phyloP scores from a whole-genome alignment of 1,140 invertebrate genomes.

The Luehdorfia chinensis region DNA sequence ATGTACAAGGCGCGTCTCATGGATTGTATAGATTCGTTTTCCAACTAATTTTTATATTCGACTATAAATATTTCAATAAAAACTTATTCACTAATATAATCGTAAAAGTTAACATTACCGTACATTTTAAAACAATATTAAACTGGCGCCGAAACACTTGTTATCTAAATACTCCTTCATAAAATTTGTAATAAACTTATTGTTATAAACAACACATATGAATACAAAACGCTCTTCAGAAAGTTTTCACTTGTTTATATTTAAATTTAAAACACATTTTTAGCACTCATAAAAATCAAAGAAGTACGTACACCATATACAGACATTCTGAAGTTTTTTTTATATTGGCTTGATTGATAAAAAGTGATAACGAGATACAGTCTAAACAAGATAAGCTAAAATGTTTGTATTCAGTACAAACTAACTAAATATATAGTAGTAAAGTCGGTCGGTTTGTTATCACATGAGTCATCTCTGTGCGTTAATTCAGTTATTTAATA shows the following conservation, averaged over 20 bases:
- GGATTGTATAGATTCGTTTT: not conserved
- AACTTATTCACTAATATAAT: too few relatives aligned
- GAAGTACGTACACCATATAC: not conserved
- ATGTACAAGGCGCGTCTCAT: not conserved
- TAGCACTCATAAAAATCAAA: not conserved
- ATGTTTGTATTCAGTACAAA: slow-evolving; percentile 11
- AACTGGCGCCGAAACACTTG: too few relatives aligned
- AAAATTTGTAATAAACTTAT: too few relatives aligned
- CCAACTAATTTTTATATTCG: not conserved
- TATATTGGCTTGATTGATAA: slow-evolving; percentile 4
- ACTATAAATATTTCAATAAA: too few relatives aligned
- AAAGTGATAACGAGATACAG: slow-evolving; percentile 6
- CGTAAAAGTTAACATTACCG: too few relatives aligned
- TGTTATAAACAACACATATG: too few relatives aligned
- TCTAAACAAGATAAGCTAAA: slow-evolving; percentile 10
- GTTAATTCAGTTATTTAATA: slow-evolving; percentile 14
- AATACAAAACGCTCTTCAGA: too few relatives aligned
- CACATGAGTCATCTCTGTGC: slow-evolving; percentile 10
- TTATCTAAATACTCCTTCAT: too few relatives aligned
- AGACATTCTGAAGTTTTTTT: not conserved
- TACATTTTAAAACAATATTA: too few relatives aligned
- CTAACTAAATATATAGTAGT: not conserved
- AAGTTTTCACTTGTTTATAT: too few relatives aligned
- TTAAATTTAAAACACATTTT: not conserved
- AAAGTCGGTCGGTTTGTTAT: slow-evolving; percentile 4